phyloP scores from a whole-genome alignment of 2,888 invertebrate species.

The Nudaria mundana region DNA sequence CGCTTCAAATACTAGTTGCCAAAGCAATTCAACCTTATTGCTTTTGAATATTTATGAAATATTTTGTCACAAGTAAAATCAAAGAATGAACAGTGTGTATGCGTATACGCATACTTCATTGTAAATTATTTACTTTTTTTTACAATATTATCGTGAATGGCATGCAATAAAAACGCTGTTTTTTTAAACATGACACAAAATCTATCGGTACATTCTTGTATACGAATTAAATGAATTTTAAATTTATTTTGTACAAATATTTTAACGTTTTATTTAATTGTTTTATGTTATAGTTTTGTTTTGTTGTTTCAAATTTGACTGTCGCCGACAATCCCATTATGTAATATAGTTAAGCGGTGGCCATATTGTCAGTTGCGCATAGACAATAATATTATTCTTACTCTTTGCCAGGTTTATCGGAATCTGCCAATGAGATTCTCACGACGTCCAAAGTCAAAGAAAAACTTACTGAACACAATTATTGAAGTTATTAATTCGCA shows the following conservation, averaged over 20 bases:
- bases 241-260: constrained; percentile 41
- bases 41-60: no score
- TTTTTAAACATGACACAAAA: constrained; percentile 30
- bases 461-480: no score
- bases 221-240: constrained; percentile 38
- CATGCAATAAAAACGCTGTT: no score
- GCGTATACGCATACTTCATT: neutral
- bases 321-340: constrained; percentile 21
- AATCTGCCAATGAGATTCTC: no score
- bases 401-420: no score
- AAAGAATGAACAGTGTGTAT: neutral
- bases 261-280: constrained; percentile 35
- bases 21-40: no score
- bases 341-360: constrained; percentile 37
- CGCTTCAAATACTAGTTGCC: no score
- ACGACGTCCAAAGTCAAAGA: no score
- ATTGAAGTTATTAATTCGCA: no score
- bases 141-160: constrained; percentile 17
- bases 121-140: neutral
- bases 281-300: constrained; percentile 27
- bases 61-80: no score
- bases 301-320: constrained; percentile 10
- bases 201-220: constrained; percentile 31
- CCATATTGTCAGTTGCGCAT: no score
- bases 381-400: no score